These are phyloP conservation scores for Electrona antarctica DNA, from an alignment of 2,113 vertebrate genomes.

Conservation along the genomic window DNA sequence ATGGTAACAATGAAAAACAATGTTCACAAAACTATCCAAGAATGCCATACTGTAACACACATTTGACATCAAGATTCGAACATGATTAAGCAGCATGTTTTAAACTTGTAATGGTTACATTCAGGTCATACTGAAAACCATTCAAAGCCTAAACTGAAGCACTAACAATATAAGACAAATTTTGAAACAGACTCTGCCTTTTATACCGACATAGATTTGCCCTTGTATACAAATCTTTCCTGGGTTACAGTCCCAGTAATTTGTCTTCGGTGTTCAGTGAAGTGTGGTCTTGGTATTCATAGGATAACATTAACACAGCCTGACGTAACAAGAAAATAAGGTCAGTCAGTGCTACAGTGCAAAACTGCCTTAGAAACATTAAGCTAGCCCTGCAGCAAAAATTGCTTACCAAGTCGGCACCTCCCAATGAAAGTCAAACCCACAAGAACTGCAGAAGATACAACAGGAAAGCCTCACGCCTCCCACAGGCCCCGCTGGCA, in stretches of 20 bases:
- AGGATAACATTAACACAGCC: background rate
- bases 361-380: background rate
- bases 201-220: background rate
- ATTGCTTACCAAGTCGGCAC: background rate
- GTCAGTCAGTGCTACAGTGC: background rate
- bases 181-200: background rate
- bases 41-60: too few relatives aligned
- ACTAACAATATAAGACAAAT: background rate
- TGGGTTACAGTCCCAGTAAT: background rate
- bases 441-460: background rate
- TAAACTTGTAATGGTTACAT: too few relatives aligned
- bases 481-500: background rate
- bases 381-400: background rate
- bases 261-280: conserved; percentile 16
- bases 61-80: too few relatives aligned
- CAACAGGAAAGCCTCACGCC: background rate
- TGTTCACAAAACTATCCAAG: too few relatives aligned
- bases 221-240: background rate
- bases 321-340: background rate
- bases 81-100: too few relatives aligned
- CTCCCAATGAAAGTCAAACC: background rate
- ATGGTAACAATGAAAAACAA: too few relatives aligned
- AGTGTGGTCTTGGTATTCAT: conserved; percentile 20
- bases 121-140: too few relatives aligned
- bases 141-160: background rate